These are phyloP conservation scores for Chromis chromis DNA, from an alignment of 2,797 vertebrate genomes.

Conservation along the genomic window DNA sequence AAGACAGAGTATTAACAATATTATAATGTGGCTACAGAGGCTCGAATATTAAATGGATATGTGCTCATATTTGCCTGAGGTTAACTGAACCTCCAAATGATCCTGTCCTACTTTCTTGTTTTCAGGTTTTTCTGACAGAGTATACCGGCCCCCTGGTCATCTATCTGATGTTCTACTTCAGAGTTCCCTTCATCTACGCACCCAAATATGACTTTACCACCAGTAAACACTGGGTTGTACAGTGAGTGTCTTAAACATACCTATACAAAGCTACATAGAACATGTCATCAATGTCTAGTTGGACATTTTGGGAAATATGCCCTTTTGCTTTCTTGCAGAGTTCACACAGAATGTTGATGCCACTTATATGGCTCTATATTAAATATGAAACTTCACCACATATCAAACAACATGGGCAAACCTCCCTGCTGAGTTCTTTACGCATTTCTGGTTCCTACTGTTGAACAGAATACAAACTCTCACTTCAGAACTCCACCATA, in stretches of 20 bases:
- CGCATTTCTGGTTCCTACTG: too few species aligned
- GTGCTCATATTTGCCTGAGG: neutral
- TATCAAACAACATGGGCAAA: too few species aligned
- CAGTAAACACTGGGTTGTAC: conserved; percentile 94
- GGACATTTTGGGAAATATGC: neutral
- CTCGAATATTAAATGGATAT: neutral
- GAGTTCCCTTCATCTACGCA: conserved; percentile 93
- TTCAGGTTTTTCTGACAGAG: conserved; percentile 93
- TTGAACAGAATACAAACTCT: too few species aligned
- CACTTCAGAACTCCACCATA: too few species aligned
- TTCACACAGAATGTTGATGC: neutral
- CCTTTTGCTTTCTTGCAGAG: too few species aligned
- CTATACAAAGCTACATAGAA: neutral
- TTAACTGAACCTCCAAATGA: too few species aligned
- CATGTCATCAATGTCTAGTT: neutral
- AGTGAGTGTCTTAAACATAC: conserved; percentile 85
- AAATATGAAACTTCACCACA: neutral
- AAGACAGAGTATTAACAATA: neutral
- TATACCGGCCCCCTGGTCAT: conserved; percentile 92
- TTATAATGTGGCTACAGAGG: neutral
- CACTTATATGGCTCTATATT: neutral
- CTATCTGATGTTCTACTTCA: conserved; percentile 95
- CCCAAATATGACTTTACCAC: conserved; percentile 94
- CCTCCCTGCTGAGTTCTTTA: too few species aligned
- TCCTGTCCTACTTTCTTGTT: neutral